Percentiles rank a stretch among this genome's conserved stretches.
phyloP scores from a whole-genome alignment of 2,888 invertebrate genomes.

The Drosophila mayaguana region DNA sequence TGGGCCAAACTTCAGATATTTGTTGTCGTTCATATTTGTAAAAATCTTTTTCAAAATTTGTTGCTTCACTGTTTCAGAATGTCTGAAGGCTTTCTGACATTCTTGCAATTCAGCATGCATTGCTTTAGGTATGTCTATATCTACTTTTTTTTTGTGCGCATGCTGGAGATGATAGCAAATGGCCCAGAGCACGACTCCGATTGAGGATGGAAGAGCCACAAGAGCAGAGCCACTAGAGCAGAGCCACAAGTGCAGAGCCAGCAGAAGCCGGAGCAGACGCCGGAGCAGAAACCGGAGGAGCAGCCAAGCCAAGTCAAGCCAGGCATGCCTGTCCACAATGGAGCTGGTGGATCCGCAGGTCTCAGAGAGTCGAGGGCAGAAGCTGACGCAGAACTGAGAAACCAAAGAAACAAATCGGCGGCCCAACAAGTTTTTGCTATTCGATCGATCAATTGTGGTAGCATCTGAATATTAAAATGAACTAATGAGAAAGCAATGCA shows the following conservation, averaged over 20 bases:
- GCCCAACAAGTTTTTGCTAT: neutral
- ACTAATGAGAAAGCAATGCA: neutral
- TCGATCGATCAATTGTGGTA: neutral
- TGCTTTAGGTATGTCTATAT: slow-evolving; percentile 49
- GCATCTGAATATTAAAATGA: slow-evolving; percentile 10
- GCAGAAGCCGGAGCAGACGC: neutral
- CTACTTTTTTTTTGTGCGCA: slow-evolving; percentile 47
- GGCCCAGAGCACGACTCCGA: slow-evolving; percentile 13
- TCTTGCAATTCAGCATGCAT: slow-evolving; percentile 53
- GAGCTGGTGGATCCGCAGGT: neutral
- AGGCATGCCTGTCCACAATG: neutral
- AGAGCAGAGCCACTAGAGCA: neutral
- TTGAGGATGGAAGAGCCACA: neutral
- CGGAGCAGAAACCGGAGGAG: neutral
- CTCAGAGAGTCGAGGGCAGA: slow-evolving; percentile 2
- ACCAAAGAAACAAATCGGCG: neutral
- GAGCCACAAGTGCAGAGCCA: no score
- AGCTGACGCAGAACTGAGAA: no score
- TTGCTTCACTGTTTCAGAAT: slow-evolving; percentile 35
- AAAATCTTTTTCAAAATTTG: slow-evolving; percentile 30
- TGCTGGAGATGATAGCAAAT: slow-evolving; percentile 39
- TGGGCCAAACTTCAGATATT: neutral
- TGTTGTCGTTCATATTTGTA: slow-evolving; percentile 11
- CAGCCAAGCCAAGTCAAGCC: no score
- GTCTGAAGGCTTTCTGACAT: slow-evolving; percentile 45